These are phyloP conservation scores for Umimayanthus chanpuru DNA, from an alignment of 92 coral and sea anemone species.

Conservation along the genomic window DNA sequence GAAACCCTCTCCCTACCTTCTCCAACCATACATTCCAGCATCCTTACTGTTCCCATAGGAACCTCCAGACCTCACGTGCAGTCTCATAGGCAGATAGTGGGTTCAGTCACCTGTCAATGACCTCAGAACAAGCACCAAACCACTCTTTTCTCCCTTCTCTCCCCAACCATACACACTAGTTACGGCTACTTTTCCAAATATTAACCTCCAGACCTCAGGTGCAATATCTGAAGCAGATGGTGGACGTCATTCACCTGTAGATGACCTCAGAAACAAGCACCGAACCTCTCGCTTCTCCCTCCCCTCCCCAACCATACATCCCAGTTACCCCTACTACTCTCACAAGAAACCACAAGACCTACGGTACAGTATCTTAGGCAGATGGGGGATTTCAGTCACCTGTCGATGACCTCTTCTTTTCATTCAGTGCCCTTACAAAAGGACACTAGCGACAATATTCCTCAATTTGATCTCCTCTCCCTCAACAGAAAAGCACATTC, in stretches of 20 bases:
- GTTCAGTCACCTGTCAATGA: conserved; percentile 71
- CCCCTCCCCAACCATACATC: too few relatives aligned
- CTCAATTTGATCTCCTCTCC: too few relatives aligned
- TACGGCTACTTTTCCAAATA: not conserved
- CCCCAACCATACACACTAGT: not conserved
- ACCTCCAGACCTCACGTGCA: conserved; percentile 33
- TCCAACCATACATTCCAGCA: not conserved
- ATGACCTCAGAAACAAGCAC: too few relatives aligned
- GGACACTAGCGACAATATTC: too few relatives aligned
- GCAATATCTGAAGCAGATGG: not conserved
- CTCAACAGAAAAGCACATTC: too few relatives aligned
- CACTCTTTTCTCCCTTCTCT: not conserved
- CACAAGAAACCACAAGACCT: too few relatives aligned
- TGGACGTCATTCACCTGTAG: too few relatives aligned
- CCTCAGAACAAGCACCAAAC: conserved; percentile 59
- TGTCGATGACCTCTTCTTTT: not conserved
- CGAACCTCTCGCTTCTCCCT: too few relatives aligned
- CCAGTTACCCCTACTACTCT: too few relatives aligned
- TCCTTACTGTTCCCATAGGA: not conserved
- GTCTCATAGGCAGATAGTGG: conserved; percentile 90
- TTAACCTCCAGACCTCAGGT: not conserved
- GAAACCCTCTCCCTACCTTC: not conserved
- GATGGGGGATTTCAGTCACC: not conserved
- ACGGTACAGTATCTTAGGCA: too few relatives aligned
- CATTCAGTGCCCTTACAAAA: not conserved